These are phyloP conservation scores for Margarornis squamiger DNA, from an alignment of 2,797 vertebrate species.

Conservation along the genomic window DNA sequence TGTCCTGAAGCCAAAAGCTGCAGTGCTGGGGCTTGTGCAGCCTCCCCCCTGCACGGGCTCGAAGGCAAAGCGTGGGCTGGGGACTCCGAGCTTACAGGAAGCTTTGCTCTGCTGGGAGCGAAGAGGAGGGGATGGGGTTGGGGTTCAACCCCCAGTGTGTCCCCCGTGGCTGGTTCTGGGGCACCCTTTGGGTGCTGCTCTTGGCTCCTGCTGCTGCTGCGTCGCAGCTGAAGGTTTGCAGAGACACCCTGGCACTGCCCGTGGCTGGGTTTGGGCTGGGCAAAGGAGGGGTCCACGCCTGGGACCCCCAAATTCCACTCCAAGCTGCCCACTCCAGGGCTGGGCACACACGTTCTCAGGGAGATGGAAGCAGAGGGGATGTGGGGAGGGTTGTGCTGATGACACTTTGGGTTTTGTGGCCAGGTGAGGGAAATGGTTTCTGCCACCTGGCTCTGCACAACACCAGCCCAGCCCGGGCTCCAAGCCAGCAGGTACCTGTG, in stretches of 20 bases:
- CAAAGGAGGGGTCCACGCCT: fast-evolving
- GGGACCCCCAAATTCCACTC: neutral
- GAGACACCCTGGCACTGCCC: neutral
- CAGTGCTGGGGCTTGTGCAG: neutral
- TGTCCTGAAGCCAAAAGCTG: neutral
- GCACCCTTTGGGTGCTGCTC: neutral
- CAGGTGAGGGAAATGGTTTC: neutral
- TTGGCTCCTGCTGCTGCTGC: neutral
- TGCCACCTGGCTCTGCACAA: neutral
- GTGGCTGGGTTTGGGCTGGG: neutral
- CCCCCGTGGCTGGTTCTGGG: neutral
- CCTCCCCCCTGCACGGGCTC: fast-evolving
- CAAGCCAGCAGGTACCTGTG: neutral
- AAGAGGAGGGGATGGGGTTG: neutral
- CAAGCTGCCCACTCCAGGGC: neutral
- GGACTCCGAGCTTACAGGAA: neutral
- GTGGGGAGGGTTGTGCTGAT: neutral
- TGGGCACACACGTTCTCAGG: fast-evolving
- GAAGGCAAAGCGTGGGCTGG: neutral
- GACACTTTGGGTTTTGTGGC: neutral
- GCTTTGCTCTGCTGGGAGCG: neutral
- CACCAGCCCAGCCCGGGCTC: neutral
- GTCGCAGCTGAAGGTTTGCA: neutral
- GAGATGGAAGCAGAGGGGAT: neutral
- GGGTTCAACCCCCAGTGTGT: neutral